A percentile compares a stretch with the other conserved stretches of the same genome.
Conservation (phyloP, 2,888 invertebrate genomes). For the Pyrocoelia pectoralis region DNA sequence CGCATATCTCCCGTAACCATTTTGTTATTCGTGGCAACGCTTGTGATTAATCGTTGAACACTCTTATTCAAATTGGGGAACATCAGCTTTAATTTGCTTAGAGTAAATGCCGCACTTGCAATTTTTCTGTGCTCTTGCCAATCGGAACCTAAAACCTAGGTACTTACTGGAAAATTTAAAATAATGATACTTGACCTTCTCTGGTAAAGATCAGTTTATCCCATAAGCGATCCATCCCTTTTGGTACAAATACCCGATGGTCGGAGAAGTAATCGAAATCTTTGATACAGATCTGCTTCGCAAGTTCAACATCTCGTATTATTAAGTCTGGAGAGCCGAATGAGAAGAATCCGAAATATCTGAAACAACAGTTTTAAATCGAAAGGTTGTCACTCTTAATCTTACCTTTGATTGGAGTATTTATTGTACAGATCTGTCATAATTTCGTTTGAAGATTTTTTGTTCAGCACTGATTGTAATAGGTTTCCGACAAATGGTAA, state of each 20-base stretch:
- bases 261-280: not conserved
- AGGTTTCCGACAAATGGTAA: not conserved
- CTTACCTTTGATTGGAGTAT: not conserved
- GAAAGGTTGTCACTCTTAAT: not conserved
- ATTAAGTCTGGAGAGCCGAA: not conserved
- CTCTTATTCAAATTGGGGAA: conserved; percentile 47
- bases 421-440: not conserved
- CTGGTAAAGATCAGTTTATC: not conserved
- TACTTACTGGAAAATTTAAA: too few species aligned
- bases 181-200: conserved; percentile 30
- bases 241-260: not conserved
- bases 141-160: conserved; percentile 28
- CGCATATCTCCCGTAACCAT: conserved; percentile 54
- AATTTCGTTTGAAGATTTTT: not conserved
- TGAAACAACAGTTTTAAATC: not conserved
- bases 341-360: not conserved
- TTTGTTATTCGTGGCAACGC: conserved; percentile 42
- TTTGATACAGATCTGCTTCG: not conserved
- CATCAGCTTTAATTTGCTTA: conserved; percentile 55
- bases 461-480: not conserved
- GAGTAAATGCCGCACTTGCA: conserved; percentile 55
- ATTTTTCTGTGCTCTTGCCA: conserved; percentile 58
- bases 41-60: conserved; percentile 40
- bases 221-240: not conserved
- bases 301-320: not conserved